Evolutionary conservation across 2,113 vertebrate genomes (phyloP).

Genomic region (Plecturocebus donacophilus): DNA sequence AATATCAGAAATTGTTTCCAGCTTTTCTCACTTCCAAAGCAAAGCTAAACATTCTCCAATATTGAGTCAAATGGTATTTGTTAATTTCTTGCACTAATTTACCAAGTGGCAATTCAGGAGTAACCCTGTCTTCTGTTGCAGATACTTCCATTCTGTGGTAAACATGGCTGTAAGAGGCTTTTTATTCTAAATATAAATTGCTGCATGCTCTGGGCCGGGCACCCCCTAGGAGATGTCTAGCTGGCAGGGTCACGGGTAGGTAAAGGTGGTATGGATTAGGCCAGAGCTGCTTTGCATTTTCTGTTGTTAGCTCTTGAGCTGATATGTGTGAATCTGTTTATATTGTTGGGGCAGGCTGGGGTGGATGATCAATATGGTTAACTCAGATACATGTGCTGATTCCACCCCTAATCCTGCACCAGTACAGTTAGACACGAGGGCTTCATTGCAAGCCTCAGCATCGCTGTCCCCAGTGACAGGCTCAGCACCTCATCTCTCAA

Average conservation of each 20-base stretch:
- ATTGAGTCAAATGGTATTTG: conserved; percentile 44
- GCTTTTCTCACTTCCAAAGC: conserved; percentile 56
- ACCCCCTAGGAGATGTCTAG: not conserved
- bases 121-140: not conserved
- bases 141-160: not conserved
- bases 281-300: not conserved
- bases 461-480: accelerated
- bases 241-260: not conserved
- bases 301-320: not conserved
- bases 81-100: conserved; percentile 37
- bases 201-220: not conserved
- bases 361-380: not conserved
- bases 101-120: not conserved
- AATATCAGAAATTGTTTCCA: conserved; percentile 60
- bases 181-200: not conserved
- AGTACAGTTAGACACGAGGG: not conserved
- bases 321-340: not conserved
- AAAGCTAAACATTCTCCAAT: conserved; percentile 34
- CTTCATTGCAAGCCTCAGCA: not conserved
- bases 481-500: not conserved
- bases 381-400: not conserved
- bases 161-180: not conserved
- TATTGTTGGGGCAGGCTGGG: not conserved
- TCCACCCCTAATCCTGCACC: not conserved
- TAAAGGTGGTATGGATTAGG: not conserved